Base-by-base conservation (phyloP, 2,113 vertebrate genomes). In the Speoplatyrhinus poulsoni region DNA sequence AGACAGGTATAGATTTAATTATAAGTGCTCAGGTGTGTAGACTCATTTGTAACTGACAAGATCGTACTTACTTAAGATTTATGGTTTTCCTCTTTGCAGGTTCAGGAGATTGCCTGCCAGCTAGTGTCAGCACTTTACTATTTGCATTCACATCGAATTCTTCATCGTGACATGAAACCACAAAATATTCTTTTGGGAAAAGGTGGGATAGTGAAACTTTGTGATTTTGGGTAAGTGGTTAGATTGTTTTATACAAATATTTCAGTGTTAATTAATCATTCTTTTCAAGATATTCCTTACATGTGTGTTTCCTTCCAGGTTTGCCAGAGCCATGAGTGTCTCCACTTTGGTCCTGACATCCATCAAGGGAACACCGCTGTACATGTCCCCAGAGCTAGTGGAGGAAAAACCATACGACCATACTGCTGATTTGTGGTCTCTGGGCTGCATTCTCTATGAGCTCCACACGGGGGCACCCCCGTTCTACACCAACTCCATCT, bases 131-230 rank as follows among this genome's bases (percentile, higher is more conserved):
- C 98, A 60, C 91, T 98, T 50, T 98, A 98, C 79, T 99, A 99
- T 80, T 90, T 99, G 74, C 98, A 99, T 79, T 99, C 96, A 56
- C 96, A 98, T 80, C 96, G 97, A 2, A 99, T 99, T 78, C 93
- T 99, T 69, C 97, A 99, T 72, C 95, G 96, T 0, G 98, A 99
- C 91, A 96, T 99, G 95, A 99, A 99, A 72, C 98, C 97, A 36
- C 96, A 99, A 88, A 99, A 99, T 76, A 98, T 99, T 69, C 92
- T 99, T 32, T 79, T 99, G 61, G 95, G 93, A 15, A 99, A 98
- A 88, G 95, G 85, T 0, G 96, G 96, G 0, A 76, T 95, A 8
- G 92, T 99, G 76, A 99, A 99, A 73, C 95, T 99, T 62, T 99
- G 98, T 86, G 98, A 99, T 88, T 99, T 99, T 54, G 96, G 98